Percentiles rank a stretch among this genome's conserved stretches.
Conservation (phyloP, 1,140 invertebrate genomes). For the Hesperophylax magnus region DNA sequence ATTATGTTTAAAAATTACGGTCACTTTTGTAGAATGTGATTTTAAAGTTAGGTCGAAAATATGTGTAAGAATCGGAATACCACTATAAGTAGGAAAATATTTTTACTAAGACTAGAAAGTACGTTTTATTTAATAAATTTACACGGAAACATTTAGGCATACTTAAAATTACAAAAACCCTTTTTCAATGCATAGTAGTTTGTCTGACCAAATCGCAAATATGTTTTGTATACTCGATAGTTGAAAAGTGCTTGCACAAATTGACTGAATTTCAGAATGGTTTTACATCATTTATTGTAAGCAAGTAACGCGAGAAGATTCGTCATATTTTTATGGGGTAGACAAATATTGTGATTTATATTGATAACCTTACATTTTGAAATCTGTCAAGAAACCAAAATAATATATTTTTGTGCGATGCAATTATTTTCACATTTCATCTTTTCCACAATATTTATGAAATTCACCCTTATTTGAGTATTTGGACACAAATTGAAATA, state of each 20-base stretch:
- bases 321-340: conserved; percentile 22
- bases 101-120: conserved; percentile 48
- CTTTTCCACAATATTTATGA: background rate
- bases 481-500: no score
- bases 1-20: conserved; percentile 40
- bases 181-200: conserved; percentile 2
- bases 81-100: conserved; percentile 55
- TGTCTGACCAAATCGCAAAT: conserved; percentile 38
- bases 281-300: conserved; percentile 7
- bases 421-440: background rate
- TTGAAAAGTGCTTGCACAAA: background rate
- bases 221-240: conserved; percentile 10
- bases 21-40: conserved; percentile 56
- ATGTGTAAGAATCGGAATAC: conserved; percentile 33
- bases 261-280: conserved; percentile 22
- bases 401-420: conserved; percentile 1
- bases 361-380: background rate
- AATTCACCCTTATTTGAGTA: background rate
- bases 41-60: conserved; percentile 41
- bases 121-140: conserved; percentile 52
- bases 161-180: conserved; percentile 1
- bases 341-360: conserved; percentile 21
- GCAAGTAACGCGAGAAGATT: background rate
- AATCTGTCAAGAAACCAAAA: background rate
- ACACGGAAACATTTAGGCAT: conserved; percentile 11